Evolutionary conservation across 1,140 invertebrate species (phyloP), one percentile per base, ranked within the genome.

Genomic region (Leptoteleia sp.): DNA sequence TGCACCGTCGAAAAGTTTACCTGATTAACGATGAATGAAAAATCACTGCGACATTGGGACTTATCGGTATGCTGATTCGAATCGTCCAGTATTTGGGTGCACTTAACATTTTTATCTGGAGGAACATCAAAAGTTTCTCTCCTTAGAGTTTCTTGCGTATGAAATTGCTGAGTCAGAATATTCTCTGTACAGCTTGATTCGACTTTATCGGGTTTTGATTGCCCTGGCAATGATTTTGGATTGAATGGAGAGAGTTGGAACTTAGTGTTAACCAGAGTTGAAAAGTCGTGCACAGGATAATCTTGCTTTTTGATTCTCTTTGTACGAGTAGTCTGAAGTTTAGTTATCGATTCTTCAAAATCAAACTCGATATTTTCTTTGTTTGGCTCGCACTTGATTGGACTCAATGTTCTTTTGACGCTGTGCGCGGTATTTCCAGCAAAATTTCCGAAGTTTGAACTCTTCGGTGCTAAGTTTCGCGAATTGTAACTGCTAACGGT

Each of bases 1-100:
- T 50, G 54, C 33, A 84, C 71, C 6, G 70, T 70, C 1, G 68
- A 62, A 0, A 88, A 81, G 25, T 80, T 86, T 4, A 87, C 70
- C 54, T 88, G 71, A 45, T 86, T 82, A 0, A 88, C 64, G 8
- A 88, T 9, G 7, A 80, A 55, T 1, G 88, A 89, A 42, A 88
- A 84, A 3, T 88, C 81, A 4, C 17, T 65, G 47, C 62, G 45
- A 12, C 8, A 17, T 31, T 52, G 22, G 37, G 6, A 42, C 1
- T 25, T 54, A 9, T 48, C 2, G 3, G 40, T 48, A 1, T 11
- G 9, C 16, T n/a, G 31, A 7, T 11, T 52, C 29, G 48, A 33
- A 6, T 72, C 40, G 0, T 62, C 68, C 0, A 65, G 40, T 76
- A 8, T 17, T 15, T 47, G 9, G 0, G 16, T 6, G 4, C 11